Evolutionary conservation across 1,140 invertebrate species (phyloP).

Genomic region (Hylaeus volcanicus): DNA sequence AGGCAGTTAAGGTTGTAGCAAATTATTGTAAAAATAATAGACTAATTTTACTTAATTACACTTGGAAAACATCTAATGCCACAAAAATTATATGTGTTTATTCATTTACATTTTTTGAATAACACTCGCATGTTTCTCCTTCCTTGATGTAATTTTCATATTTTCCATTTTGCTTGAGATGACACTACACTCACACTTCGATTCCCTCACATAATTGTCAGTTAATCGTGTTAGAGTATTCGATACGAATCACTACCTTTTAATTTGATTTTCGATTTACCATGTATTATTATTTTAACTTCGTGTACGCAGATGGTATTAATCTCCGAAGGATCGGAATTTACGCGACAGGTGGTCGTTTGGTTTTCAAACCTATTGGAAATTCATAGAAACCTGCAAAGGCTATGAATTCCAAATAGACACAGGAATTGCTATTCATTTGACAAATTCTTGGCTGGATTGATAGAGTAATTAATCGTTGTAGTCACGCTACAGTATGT

Average conservation of each 20-base stretch:
- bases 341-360: constrained; percentile 53
- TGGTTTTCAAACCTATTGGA: constrained; percentile 31
- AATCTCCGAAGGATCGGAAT: constrained; percentile 44
- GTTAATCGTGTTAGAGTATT: background rate
- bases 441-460: constrained; percentile 13
- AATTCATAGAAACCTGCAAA: constrained; percentile 25
- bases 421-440: background rate
- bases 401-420: constrained; percentile 20
- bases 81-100: no score
- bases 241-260: background rate
- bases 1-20: no score
- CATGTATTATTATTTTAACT: background rate
- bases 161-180: background rate
- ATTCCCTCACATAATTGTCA: no score
- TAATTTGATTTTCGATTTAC: background rate
- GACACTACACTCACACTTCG: background rate
- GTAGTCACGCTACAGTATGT: rapidly evolving
- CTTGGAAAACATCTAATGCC: no score
- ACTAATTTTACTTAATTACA: no score
- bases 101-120: no score
- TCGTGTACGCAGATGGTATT: constrained; percentile 1
- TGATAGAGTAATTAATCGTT: constrained; percentile 1
- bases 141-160: no score
- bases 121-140: background rate
- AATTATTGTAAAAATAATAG: no score